phyloP scores from a whole-genome alignment of 2,797 vertebrate species.

The Coracias cyanogaster region DNA sequence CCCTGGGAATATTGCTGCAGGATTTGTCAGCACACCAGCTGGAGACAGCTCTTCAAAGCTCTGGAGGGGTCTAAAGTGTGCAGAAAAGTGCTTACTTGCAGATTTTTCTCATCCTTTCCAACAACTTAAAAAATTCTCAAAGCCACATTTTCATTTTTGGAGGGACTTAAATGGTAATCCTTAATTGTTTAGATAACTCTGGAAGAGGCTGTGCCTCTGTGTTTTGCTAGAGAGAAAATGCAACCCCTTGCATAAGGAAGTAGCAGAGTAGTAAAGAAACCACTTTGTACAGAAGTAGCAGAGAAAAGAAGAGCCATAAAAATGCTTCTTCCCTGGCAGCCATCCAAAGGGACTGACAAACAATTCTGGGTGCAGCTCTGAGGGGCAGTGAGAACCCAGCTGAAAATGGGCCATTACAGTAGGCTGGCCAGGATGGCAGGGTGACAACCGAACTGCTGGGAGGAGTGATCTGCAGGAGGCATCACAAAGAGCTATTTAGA shows the following conservation, averaged over 20 bases:
- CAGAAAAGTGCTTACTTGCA: background rate
- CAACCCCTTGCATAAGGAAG: background rate
- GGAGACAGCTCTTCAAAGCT: background rate
- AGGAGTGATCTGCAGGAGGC: background rate
- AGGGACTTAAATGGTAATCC: background rate
- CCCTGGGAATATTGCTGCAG: background rate
- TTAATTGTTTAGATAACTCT: background rate
- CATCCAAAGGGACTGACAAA: background rate
- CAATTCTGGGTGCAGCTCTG: background rate
- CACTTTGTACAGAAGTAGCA: background rate
- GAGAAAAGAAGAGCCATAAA: slow-evolving; percentile 23
- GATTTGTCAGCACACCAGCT: background rate
- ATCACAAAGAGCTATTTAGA: background rate
- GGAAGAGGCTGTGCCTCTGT: background rate
- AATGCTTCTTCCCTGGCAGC: slow-evolving; percentile 16
- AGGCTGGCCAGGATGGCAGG: background rate
- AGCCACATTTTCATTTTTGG: background rate
- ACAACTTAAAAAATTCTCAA: background rate
- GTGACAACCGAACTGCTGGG: background rate
- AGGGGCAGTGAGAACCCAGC: background rate
- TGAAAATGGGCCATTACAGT: background rate
- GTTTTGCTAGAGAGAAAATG: background rate
- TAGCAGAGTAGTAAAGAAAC: background rate
- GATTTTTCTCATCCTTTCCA: background rate
- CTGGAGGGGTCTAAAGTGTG: background rate